A percentile compares a stretch with the other conserved stretches of the same genome.
phyloP scores from a whole-genome alignment of 2,888 invertebrate genomes.

The Phyllotreta cruciferae region DNA sequence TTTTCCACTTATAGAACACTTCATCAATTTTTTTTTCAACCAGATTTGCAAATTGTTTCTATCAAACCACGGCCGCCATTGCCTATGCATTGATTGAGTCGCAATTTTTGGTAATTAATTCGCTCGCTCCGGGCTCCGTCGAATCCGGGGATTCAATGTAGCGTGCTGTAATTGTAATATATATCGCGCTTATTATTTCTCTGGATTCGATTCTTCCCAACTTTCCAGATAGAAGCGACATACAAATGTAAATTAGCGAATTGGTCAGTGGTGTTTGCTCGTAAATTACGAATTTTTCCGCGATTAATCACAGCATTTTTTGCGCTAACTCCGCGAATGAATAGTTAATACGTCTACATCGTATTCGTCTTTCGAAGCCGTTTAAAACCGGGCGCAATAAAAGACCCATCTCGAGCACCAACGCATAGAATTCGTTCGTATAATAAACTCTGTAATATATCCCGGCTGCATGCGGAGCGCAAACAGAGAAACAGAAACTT shows the following conservation, averaged over 20 bases:
- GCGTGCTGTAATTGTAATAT: slow-evolving; percentile 44
- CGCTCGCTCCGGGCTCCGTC: not conserved
- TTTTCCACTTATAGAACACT: too few relatives aligned
- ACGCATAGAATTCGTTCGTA: slow-evolving; percentile 23
- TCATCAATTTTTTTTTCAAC: too few relatives aligned
- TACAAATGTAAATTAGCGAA: slow-evolving; percentile 48
- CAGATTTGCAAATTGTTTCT: too few relatives aligned
- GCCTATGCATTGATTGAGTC: too few relatives aligned
- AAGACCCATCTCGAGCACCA: slow-evolving; percentile 10
- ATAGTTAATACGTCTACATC: too few relatives aligned
- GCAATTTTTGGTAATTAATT: too few relatives aligned
- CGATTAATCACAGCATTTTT: too few relatives aligned
- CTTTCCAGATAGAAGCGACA: slow-evolving; percentile 42
- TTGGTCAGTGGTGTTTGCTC: slow-evolving; percentile 41
- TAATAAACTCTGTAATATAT: slow-evolving; percentile 36
- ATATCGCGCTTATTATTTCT: slow-evolving; percentile 45
- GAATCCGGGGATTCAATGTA: slow-evolving; percentile 32
- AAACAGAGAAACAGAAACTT: slow-evolving; percentile 51
- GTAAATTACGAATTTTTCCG: too few relatives aligned
- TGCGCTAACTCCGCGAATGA: too few relatives aligned
- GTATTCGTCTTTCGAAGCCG: not conserved
- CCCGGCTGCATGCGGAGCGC: slow-evolving; percentile 46
- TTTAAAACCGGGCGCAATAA: slow-evolving; percentile 12
- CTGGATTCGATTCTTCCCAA: slow-evolving; percentile 41
- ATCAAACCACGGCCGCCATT: too few relatives aligned